phyloP scores from a whole-genome alignment of 2,888 invertebrate species.

The Drosophila ezoana region DNA sequence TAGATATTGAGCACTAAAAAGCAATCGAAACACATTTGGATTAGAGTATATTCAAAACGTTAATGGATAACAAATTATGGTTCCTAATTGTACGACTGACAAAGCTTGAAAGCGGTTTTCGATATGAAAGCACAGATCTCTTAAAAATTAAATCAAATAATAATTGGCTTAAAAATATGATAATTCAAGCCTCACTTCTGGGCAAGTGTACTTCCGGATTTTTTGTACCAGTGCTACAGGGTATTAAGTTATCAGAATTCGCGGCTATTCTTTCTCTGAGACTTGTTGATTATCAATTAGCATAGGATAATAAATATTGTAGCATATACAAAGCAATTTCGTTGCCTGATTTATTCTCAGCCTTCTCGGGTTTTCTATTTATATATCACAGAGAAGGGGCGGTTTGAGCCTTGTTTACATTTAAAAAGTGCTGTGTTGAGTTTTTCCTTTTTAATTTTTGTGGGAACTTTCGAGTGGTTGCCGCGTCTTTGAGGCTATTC shows the following conservation, averaged over 20 bases:
- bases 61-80: too few species aligned
- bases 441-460: neutral
- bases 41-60: too few species aligned
- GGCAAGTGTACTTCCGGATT: too few species aligned
- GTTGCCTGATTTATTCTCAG: slow-evolving; percentile 14
- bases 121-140: too few species aligned
- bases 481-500: slow-evolving; percentile 57
- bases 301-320: slow-evolving; percentile 33
- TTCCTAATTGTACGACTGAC: too few species aligned
- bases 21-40: too few species aligned
- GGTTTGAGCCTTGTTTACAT: slow-evolving; percentile 29
- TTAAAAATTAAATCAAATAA: too few species aligned
- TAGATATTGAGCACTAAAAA: too few species aligned
- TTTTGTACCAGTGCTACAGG: slow-evolving; percentile 12
- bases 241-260: neutral
- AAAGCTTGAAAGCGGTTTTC: too few species aligned
- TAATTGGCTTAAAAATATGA: too few species aligned
- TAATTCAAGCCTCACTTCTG: too few species aligned
- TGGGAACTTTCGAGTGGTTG: slow-evolving; percentile 22
- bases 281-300: slow-evolving; percentile 54
- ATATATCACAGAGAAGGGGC: slow-evolving; percentile 9
- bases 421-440: slow-evolving; percentile 13
- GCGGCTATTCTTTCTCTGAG: neutral
- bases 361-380: slow-evolving; percentile 10
- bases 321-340: slow-evolving; percentile 26